phyloP scores from a whole-genome alignment of 2,797 vertebrate species.

The Pseudopleuronectes americanus region DNA sequence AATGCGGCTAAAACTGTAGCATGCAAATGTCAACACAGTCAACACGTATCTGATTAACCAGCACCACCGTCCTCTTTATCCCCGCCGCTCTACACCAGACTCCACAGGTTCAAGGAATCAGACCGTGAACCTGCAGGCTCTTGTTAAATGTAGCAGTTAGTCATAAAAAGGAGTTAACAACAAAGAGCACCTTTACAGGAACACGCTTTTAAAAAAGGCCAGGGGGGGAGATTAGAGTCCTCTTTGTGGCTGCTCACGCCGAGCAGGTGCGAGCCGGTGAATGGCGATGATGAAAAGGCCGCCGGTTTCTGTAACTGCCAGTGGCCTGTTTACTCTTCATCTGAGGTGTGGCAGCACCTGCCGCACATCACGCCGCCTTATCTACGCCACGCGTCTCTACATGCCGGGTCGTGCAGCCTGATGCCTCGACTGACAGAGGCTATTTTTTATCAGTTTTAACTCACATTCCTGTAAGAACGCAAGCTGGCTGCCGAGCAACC shows the following conservation, averaged over 20 bases:
- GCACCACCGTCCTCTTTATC: conserved; percentile 10
- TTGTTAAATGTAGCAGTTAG: conserved; percentile 65
- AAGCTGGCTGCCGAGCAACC: neutral
- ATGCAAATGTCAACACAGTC: conserved; percentile 15
- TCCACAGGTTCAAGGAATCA: neutral
- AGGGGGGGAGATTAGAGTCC: conserved; percentile 54
- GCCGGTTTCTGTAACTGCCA: conserved; percentile 58
- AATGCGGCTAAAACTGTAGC: conserved; percentile 29
- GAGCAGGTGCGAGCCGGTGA: conserved; percentile 76
- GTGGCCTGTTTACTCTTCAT: conserved; percentile 77
- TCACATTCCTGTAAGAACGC: conserved; percentile 6
- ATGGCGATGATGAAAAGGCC: conserved; percentile 70
- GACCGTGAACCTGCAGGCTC: conserved; percentile 35
- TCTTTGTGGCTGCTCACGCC: conserved; percentile 62
- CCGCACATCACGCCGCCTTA: conserved; percentile 68
- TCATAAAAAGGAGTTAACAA: conserved; percentile 60
- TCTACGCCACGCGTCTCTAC: conserved; percentile 80
- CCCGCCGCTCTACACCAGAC: conserved; percentile 1
- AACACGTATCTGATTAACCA: neutral
- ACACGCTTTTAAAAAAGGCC: conserved; percentile 18
- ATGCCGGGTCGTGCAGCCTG: conserved; percentile 51
- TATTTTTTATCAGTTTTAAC: conserved; percentile 17
- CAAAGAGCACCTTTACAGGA: conserved; percentile 48
- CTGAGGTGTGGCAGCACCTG: conserved; percentile 85
- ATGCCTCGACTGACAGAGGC: conserved; percentile 1